Evolutionary conservation across 1,140 invertebrate genomes (phyloP), one percentile per base, ranked within the genome.

Genomic region (Ruditapes philippinarum): DNA sequence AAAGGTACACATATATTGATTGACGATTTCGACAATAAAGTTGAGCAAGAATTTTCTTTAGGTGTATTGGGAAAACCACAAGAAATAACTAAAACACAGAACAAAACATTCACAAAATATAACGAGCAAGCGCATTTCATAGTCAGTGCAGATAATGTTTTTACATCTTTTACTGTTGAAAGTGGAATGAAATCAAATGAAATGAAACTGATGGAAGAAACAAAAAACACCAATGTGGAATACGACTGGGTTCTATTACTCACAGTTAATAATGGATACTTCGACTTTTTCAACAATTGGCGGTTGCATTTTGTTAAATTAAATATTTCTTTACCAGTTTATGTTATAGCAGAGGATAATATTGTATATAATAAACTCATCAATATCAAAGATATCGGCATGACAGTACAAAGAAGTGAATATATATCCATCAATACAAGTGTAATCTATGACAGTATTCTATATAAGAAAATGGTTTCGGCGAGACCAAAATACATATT

Each of bases 81-180:
- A 17, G 73, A 76, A 9, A 22, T 49, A 1, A 33, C 25, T 14
- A 7, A 45, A 49, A 45, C 42, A 28, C 22, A 17, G 38, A 5
- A 2, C 1, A 40, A 38, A 40, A 33, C 17, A 1, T 5, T 14
- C 4, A 3, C n/a, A 19, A 1, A 3, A 31, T 40, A 0, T 51
- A 76, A 76, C 42, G 25, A 49, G 11, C 73, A 76, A 31, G 73
- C 73, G 19, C 73, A 76, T 76, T 76, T 76, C 22, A 57, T 57
- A 4, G 5, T 57, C 14, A 17, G 22, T 57, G 5, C 42, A 45
- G 5, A 45, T 45, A 14, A n/a, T n/a, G n/a, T n/a, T n/a, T n/a
- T n/a, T n/a, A n/a, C n/a, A n/a, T n/a, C n/a, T n/a, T 7, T 7
- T 7, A 45, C 5, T 5, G 14, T 7, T 14, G 42, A 14, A 45